Evolutionary conservation across 37 sponge, comb jelly and placozoan genomes (phyloP), one percentile per base, ranked within the genome.

Genomic region (Amphimedon queenslandica): DNA sequence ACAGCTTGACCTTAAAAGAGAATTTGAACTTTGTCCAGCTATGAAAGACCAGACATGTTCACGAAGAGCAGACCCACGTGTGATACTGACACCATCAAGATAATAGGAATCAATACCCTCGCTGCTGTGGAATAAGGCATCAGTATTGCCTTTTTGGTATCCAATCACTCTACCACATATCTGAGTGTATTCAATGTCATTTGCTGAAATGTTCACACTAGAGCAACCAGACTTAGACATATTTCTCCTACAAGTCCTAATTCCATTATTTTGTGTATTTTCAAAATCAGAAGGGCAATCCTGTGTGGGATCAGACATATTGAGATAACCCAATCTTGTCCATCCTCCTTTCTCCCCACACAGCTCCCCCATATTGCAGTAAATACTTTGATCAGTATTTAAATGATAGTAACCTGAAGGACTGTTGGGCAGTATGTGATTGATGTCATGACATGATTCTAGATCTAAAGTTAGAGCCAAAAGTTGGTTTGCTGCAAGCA

Each of bases 21-120:
- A 27, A 37, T 69, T 40, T 21, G 21, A 37, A 18, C 29, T 30
- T 10, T 10, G 53, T 36, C 47, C 66, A 64, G 66, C 64, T 40
- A 20, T 64, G 42, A 76, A 76, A 1, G 66, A 31, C 76, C 76
- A 76, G 40, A 69, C 25, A 36, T 69, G 70, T 16, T 40, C 21
- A 5, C 70, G 40, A n/a, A n/a, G n/a, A 5, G 70, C 21, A 40
- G 70, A 40, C 3, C 70, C 42, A 40, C 40, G 42, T 2, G 42
- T 69, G 2, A 40, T 20, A 69, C 40, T 65, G 25, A 69, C 42
- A 40, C 42, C 40, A 69, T 69, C 70, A 69, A 40, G 6, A 40
- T 40, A 40, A 42, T 13, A 27, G 13, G 21, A 16, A 36, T 67
- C 69, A 23, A 67, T 67, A 23, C 41, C 13, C 53, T 47, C 13